phyloP scores from a whole-genome alignment of 1,140 invertebrate genomes.

The Aplysia californica region DNA sequence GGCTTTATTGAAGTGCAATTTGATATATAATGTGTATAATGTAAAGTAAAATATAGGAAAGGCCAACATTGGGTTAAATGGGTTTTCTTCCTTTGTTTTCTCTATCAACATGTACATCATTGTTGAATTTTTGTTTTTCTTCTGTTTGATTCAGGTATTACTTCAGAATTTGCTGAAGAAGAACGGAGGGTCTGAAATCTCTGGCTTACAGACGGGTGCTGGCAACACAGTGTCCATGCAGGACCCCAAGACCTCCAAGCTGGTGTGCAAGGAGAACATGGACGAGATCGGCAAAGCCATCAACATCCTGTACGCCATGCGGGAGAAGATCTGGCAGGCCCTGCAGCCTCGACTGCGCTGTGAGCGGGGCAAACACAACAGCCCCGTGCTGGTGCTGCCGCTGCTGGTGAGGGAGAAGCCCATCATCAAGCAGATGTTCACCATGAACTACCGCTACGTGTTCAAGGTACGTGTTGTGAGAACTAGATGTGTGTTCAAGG shows the following conservation, averaged over 20 bases:
- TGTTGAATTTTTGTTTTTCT: not conserved
- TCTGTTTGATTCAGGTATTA: conserved; percentile 4
- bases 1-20: too few species aligned
- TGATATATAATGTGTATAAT: too few species aligned
- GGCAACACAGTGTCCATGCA: conserved; percentile 11
- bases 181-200: conserved; percentile 12
- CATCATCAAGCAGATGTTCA: conserved; percentile 46
- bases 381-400: conserved; percentile 61
- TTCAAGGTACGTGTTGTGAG: conserved; percentile 22
- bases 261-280: conserved; percentile 37
- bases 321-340: conserved; percentile 55
- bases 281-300: conserved; percentile 43
- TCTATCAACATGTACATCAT: not conserved
- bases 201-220: conserved; percentile 11
- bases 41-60: too few species aligned
- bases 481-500: too few species aligned
- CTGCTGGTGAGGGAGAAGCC: conserved; percentile 46
- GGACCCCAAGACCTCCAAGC: conserved; percentile 36
- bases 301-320: conserved; percentile 46
- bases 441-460: conserved; percentile 48
- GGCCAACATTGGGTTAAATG: not conserved
- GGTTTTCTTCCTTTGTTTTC: conserved; percentile 1
- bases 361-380: conserved; percentile 60
- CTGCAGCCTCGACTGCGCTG: conserved; percentile 55
- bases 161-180: conserved; percentile 23